These are phyloP conservation scores for Scytalopus superciliaris DNA, from an alignment of 2,113 vertebrate species.

Conservation along the genomic window DNA sequence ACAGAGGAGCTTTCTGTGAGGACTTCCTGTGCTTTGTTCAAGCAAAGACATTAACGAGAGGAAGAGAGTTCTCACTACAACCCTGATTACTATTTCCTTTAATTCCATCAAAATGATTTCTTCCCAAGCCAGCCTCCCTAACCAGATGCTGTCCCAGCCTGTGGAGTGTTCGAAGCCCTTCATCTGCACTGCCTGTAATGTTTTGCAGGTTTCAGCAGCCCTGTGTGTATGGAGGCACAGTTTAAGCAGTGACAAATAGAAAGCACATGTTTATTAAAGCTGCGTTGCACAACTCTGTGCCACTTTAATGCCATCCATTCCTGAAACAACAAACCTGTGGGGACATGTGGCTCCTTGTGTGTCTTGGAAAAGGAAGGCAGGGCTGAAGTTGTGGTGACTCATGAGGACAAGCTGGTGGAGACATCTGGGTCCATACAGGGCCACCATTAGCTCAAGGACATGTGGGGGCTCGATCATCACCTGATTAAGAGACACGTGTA, in stretches of 20 bases:
- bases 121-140: background rate
- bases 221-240: background rate
- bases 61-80: conserved; percentile 40
- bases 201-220: conserved; percentile 42
- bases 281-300: background rate
- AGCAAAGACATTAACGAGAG: conserved; percentile 36
- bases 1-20: conserved; percentile 27
- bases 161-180: background rate
- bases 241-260: conserved; percentile 45
- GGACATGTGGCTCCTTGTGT: background rate
- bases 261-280: conserved; percentile 53
- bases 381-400: background rate
- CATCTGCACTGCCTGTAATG: conserved; percentile 6
- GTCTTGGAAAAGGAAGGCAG: background rate
- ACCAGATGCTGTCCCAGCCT: background rate
- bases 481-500: background rate
- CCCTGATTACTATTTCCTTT: conserved; percentile 51
- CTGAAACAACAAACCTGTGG: conserved; percentile 32
- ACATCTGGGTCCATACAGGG: background rate
- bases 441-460: accelerated
- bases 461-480: accelerated
- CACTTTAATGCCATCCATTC: conserved; percentile 1
- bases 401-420: background rate
- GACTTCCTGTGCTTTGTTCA: conserved; percentile 42
- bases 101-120: conserved; percentile 40